Conservation (phyloP, 2,797 vertebrate species). For the Alexandromys oeconomus region DNA sequence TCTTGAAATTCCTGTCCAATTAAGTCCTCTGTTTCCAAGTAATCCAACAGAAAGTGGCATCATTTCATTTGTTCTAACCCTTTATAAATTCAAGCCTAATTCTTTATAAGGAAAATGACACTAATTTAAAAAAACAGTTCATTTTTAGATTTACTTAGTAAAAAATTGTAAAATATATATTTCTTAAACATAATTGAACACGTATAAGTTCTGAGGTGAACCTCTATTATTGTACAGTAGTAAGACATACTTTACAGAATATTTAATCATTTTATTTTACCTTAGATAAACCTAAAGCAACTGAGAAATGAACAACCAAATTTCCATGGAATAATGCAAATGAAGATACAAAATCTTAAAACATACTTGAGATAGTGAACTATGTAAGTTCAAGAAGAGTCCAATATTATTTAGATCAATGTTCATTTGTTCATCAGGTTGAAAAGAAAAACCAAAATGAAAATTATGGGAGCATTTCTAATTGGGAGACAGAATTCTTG, state of each 20-base stretch:
- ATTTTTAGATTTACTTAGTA: not conserved
- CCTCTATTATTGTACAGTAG: not conserved
- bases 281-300: not conserved
- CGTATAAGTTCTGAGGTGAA: not conserved
- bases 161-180: not conserved
- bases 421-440: not conserved
- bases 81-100: conserved; percentile 30
- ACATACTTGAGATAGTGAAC: conserved; percentile 6
- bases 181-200: conserved; percentile 1
- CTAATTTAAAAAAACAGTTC: not conserved
- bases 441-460: not conserved
- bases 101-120: not conserved
- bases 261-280: conserved; percentile 50
- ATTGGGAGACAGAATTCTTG: not conserved
- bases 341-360: not conserved
- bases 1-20: conserved; percentile 42
- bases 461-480: not conserved
- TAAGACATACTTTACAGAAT: conserved; percentile 55
- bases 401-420: not conserved
- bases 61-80: not conserved
- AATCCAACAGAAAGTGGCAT: not conserved
- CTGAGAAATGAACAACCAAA: not conserved
- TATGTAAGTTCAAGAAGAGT: conserved; percentile 46
- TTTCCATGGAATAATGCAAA: not conserved
- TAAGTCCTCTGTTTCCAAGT: conserved; percentile 32